Conservation (phyloP, 2,797 vertebrate species). For the Falco peregrinus region DNA sequence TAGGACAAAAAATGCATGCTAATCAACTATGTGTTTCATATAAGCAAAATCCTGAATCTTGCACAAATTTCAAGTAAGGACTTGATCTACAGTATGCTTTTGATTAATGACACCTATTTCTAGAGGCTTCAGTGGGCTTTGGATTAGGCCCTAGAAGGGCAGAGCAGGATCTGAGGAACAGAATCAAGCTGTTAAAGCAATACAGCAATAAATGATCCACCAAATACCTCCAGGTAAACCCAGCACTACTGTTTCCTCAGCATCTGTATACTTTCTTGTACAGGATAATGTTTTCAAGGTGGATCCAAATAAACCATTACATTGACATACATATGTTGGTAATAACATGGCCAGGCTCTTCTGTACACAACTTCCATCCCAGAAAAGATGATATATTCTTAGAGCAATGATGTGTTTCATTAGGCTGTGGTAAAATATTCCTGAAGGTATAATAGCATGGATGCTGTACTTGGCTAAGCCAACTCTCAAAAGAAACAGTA, state of each 20-base stretch:
- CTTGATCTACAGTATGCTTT: neutral
- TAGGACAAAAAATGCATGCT: neutral
- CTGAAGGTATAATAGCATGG: neutral
- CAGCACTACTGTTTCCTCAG: neutral
- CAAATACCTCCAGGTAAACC: neutral
- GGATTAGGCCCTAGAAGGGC: neutral
- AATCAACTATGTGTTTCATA: constrained; percentile 26
- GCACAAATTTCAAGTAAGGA: neutral
- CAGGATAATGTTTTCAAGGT: constrained; percentile 19
- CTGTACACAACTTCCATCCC: neutral
- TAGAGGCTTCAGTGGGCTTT: neutral
- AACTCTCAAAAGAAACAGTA: neutral
- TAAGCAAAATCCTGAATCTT: neutral
- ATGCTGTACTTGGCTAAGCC: neutral
- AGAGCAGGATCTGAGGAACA: neutral
- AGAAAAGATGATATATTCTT: neutral
- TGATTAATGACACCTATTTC: neutral
- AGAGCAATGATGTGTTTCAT: constrained; percentile 29
- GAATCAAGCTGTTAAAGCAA: neutral
- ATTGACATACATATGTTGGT: neutral
- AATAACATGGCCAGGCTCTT: neutral
- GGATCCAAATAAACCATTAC: neutral
- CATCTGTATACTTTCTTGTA: neutral
- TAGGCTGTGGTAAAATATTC: neutral
- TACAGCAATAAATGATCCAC: neutral